Evolutionary conservation across 2,113 vertebrate genomes (phyloP), one percentile per base, ranked within the genome.

Genomic region (Corythornis madagascariensis): DNA sequence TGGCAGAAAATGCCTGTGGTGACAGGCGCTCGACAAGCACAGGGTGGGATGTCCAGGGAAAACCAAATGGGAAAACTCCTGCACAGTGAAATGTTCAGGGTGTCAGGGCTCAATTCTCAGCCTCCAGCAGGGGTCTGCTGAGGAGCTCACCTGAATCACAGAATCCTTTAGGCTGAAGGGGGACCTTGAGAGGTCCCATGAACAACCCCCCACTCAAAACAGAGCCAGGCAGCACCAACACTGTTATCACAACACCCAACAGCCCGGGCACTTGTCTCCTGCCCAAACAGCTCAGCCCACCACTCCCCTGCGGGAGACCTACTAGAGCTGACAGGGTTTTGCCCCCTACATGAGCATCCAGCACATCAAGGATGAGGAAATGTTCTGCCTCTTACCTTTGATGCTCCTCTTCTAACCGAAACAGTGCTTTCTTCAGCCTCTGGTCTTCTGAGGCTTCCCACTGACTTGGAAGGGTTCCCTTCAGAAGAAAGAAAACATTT

Each of bases 401-500:
- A 63, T 98, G 98, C 74, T 99, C 98, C 88, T 99, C 98, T 93
- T 99, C 98, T 97, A 99, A 74, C 64, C 97, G 98, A 94, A 98
- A 96, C 53, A 99, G 97, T 80, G 98, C 96, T 52, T 97, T 98
- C 93, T 99, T 98, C 96, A 99, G 89, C 56, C 97, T 98, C 89
- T 95, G 97, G 56, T 98, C 98, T 56, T 98, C 98, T 91, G 86
- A 64, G 83, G 63, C 96, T 96, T 94, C 96, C 97, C 94, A 91
- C 83, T 95, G 97, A 81, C 57, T 88, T 89, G 86, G 88, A 40
- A 96, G 56, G 10, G 93, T 77, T 59, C 86, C 96, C 97, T 98
- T 74, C 26, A 50, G 66, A 90, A 92, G 33, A 96, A 81, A 95
- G 61, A 35, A 66, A 76, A 57, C 3, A 31, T n/a, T 66, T 47